Conservation (phyloP, 2,113 vertebrate genomes). For the Lipotes vexillifer region DNA sequence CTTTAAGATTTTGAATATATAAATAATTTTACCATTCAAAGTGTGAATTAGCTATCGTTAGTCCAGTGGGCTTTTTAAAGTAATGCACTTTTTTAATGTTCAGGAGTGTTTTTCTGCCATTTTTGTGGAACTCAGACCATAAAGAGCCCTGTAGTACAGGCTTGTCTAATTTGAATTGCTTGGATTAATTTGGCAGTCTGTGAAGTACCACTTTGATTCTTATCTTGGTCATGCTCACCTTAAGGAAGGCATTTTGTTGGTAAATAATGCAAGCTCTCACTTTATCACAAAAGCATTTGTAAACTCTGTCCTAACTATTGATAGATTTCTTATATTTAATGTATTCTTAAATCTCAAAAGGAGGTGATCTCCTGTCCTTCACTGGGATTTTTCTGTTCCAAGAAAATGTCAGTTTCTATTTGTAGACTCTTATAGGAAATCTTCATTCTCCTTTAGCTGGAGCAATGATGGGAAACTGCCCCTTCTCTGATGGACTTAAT, state of each 20-base stretch:
- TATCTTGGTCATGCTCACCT: background rate
- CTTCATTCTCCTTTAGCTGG: slow-evolving; percentile 48
- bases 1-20: slow-evolving; percentile 1
- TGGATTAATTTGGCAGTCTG: background rate
- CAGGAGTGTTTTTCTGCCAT: background rate
- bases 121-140: background rate
- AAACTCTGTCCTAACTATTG: background rate
- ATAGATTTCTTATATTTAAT: background rate
- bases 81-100: background rate
- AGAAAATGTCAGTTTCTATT: slow-evolving; percentile 58
- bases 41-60: background rate
- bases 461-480: slow-evolving; percentile 33
- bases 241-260: background rate
- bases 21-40: background rate
- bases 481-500: slow-evolving; percentile 28
- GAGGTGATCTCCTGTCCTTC: slow-evolving; percentile 2
- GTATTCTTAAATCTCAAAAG: background rate
- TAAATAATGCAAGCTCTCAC: background rate
- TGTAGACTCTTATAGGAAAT: slow-evolving; percentile 43
- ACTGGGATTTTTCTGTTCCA: slow-evolving; percentile 30
- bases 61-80: slow-evolving; percentile 11
- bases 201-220: background rate
- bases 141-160: background rate
- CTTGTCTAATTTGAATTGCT: background rate
- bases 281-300: background rate